A percentile compares a stretch with the other conserved stretches of the same genome.
Evolutionary conservation across 2,797 vertebrate genomes (phyloP).

Genomic region (Gymnocypris eckloni): DNA sequence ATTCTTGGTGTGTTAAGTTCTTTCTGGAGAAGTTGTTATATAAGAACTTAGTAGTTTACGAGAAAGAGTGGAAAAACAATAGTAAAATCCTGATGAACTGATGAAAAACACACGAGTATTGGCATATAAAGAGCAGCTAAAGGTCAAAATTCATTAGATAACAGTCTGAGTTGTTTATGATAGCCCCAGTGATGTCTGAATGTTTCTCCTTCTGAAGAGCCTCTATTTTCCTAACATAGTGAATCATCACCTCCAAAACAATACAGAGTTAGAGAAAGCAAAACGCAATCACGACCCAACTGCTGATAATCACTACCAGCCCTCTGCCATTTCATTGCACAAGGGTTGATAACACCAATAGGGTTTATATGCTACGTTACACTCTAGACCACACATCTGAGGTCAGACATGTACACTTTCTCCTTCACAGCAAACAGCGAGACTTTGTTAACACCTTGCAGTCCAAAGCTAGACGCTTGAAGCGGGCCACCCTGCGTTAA

Average conservation of each 20-base stretch:
- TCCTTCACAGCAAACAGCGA: background rate
- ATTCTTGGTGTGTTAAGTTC: conserved; percentile 1
- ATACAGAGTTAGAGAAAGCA: conserved; percentile 17
- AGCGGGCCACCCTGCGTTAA: conserved; percentile 40
- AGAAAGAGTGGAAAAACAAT: background rate
- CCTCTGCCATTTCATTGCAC: conserved; percentile 26
- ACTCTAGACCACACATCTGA: conserved; percentile 25
- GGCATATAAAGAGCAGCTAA: background rate
- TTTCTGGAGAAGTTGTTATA: conserved; percentile 3
- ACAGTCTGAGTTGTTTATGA: conserved; percentile 19
- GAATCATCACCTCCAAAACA: conserved; percentile 47
- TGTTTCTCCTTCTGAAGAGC: conserved; percentile 27
- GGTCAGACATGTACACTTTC: background rate
- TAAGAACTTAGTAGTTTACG: background rate
- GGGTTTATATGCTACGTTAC: conserved; percentile 35
- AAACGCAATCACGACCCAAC: conserved; percentile 42
- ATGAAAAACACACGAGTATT: background rate
- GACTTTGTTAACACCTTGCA: conserved; percentile 28
- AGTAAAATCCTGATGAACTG: background rate
- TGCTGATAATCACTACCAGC: conserved; percentile 50
- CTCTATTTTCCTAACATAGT: conserved; percentile 36
- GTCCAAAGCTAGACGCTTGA: background rate
- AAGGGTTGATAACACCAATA: conserved; percentile 33
- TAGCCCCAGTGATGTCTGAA: conserved; percentile 27
- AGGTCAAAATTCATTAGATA: conserved; percentile 41